Conservation (phyloP, 2,113 vertebrate genomes). For the Leuciscus idus region DNA sequence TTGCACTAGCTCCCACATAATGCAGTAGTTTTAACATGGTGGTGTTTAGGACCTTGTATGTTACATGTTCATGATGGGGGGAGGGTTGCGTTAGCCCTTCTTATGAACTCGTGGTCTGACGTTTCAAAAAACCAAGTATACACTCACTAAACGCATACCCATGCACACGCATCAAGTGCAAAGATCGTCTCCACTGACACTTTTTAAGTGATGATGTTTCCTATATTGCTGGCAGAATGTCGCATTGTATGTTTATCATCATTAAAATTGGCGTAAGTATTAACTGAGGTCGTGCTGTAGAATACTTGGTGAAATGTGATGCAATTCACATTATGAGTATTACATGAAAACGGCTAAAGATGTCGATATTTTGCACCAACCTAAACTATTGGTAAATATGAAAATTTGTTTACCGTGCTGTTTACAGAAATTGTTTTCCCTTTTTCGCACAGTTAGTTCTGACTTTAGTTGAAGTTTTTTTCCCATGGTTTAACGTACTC, state of each 20-base stretch:
- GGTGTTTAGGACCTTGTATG: conserved; percentile 56
- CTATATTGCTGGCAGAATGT: conserved; percentile 54
- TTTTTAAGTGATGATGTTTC: conserved; percentile 54
- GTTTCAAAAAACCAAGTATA: conserved; percentile 37
- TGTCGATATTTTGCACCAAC: conserved; percentile 61
- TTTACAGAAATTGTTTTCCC: conserved; percentile 54
- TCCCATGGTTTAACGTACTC: conserved; percentile 52
- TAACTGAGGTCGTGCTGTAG: conserved; percentile 53
- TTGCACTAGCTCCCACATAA: conserved; percentile 60
- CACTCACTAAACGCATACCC: conserved; percentile 40
- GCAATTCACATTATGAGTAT: conserved; percentile 55
- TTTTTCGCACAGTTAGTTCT: conserved; percentile 54
- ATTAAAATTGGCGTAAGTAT: conserved; percentile 51
- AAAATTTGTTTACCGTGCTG: conserved; percentile 61
- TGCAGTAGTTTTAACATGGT: conserved; percentile 58
- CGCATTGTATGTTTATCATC: conserved; percentile 50
- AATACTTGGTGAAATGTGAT: conserved; percentile 53
- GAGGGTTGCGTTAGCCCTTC: background rate
- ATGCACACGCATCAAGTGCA: conserved; percentile 39
- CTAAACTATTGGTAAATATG: conserved; percentile 62
- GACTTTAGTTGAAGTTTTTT: conserved; percentile 57
- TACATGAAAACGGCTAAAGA: conserved; percentile 50
- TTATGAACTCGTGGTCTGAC: conserved; percentile 49
- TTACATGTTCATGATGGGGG: conserved; percentile 43
- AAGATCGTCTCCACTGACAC: conserved; percentile 48